Conservation (phyloP, 2,113 vertebrate species). For the Microcebus murinus region DNA sequence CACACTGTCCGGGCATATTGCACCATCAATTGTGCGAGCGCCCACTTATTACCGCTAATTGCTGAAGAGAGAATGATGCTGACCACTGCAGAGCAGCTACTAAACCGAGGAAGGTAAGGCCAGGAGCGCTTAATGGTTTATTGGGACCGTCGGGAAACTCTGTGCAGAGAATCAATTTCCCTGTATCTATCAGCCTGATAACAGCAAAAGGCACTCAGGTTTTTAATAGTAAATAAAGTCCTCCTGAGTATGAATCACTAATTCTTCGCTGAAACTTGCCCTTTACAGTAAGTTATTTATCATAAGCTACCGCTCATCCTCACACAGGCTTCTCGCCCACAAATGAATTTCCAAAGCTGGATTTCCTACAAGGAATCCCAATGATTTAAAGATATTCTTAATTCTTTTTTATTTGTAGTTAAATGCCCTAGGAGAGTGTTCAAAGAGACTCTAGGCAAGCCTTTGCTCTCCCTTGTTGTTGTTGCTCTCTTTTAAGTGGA, state of each 20-base stretch:
- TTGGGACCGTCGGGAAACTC: slow-evolving; percentile 41
- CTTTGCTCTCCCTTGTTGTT: background rate
- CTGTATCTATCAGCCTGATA: slow-evolving; percentile 50
- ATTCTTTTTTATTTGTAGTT: background rate
- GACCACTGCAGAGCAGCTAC: background rate
- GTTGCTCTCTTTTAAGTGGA: background rate
- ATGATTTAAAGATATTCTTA: background rate
- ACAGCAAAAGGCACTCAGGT: slow-evolving; percentile 1
- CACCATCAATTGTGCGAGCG: slow-evolving; percentile 54
- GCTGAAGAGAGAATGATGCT: slow-evolving; percentile 19
- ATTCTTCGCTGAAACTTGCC: slow-evolving; percentile 44
- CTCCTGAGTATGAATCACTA: slow-evolving; percentile 16
- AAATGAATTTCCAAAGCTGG: background rate
- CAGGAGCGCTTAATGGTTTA: slow-evolving; percentile 14
- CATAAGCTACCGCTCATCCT: background rate
- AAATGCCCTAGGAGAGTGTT: background rate
- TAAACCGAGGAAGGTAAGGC: background rate
- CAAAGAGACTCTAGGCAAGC: background rate
- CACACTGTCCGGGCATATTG: slow-evolving; percentile 5
- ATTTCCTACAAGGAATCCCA: background rate
- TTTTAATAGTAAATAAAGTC: slow-evolving; percentile 63
- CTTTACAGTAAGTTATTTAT: slow-evolving; percentile 57
- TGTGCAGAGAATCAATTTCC: slow-evolving; percentile 64
- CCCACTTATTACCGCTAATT: slow-evolving; percentile 71
- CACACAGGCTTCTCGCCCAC: background rate